Base-by-base conservation (phyloP, 1,140 invertebrate genomes). In the Phenacoccus solenopsis region DNA sequence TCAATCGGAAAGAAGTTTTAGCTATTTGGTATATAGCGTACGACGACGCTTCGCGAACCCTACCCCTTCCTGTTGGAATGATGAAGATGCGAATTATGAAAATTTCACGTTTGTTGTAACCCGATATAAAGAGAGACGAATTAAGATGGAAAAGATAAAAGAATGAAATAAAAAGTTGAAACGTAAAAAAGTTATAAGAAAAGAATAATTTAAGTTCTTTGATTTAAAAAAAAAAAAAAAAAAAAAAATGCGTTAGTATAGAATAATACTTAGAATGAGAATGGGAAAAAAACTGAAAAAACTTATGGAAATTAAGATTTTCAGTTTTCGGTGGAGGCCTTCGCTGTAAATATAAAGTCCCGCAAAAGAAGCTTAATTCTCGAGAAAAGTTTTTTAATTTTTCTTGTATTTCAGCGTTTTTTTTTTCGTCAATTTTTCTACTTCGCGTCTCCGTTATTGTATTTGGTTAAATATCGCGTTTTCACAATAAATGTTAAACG, bases 241-340 rank as follows among this genome's bases (percentile, higher is more conserved):
- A 49, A n/a, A 49, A 16, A 49, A n/a, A 49, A 49, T 16, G 20
- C 38, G 5, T n/a, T n/a, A n/a, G n/a, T n/a, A n/a, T n/a, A n/a
- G n/a, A n/a, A n/a, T n/a, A n/a, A n/a, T n/a, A n/a, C n/a, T n/a
- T n/a, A n/a, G n/a, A n/a, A n/a, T n/a, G n/a, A n/a, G n/a, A n/a
- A n/a, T n/a, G n/a, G n/a, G 5, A 49, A 49, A 49, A n/a, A 49
- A 10, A n/a, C 20, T 49, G 38, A 49, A 49, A 49, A 49, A 49
- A 49, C 38, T 49, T 49, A 49, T 49, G 38, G 38, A 49, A 49
- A 49, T 49, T 49, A 49, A 49, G 38, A 49, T 49, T 49, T n/a
- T 49, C 38, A 49, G 5, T 32, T 32, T 32, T 5, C 38, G 3
- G 38, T n/a, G 38, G 5, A 9, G 13, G 16, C 38, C 38, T 49